phyloP scores from a whole-genome alignment of 2,797 vertebrate genomes.

The Lophius americanus region DNA sequence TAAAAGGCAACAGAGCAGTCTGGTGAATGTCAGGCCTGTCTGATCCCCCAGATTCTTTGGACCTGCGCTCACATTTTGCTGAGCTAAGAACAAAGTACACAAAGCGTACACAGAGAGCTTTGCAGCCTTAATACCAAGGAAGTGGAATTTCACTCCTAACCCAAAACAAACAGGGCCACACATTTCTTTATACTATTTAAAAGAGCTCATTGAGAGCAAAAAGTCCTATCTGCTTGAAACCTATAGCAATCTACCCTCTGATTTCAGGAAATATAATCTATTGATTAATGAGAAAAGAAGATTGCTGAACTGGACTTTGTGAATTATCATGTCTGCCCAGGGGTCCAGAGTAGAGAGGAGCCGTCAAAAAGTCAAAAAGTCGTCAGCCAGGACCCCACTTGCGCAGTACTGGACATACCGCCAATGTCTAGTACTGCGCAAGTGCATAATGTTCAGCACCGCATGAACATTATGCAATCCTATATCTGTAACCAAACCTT shows the following conservation, averaged over 20 bases:
- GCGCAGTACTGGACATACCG: too few species aligned
- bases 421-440: slow-evolving; percentile 2
- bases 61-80: slow-evolving; percentile 79
- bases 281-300: slow-evolving; percentile 44
- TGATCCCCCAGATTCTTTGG: slow-evolving; percentile 76
- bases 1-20: slow-evolving; percentile 73
- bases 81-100: slow-evolving; percentile 81
- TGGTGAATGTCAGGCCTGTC: slow-evolving; percentile 79
- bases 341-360: neutral
- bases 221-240: slow-evolving; percentile 40
- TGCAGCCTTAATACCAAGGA: slow-evolving; percentile 76
- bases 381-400: too few species aligned
- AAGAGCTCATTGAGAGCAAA: slow-evolving; percentile 59
- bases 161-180: slow-evolving; percentile 77
- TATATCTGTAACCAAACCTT: slow-evolving; percentile 73
- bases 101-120: slow-evolving; percentile 71
- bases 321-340: slow-evolving; percentile 21
- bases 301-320: slow-evolving; percentile 22
- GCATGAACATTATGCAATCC: slow-evolving; percentile 79
- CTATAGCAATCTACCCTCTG: slow-evolving; percentile 8
- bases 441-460: slow-evolving; percentile 15
- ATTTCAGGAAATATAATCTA: slow-evolving; percentile 34
- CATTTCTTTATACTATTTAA: slow-evolving; percentile 79
- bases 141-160: slow-evolving; percentile 78
- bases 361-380: slow-evolving; percentile 14